Evolutionary conservation across 2,888 invertebrate genomes (phyloP).

Genomic region (Marasmarcha lunaedactyla): DNA sequence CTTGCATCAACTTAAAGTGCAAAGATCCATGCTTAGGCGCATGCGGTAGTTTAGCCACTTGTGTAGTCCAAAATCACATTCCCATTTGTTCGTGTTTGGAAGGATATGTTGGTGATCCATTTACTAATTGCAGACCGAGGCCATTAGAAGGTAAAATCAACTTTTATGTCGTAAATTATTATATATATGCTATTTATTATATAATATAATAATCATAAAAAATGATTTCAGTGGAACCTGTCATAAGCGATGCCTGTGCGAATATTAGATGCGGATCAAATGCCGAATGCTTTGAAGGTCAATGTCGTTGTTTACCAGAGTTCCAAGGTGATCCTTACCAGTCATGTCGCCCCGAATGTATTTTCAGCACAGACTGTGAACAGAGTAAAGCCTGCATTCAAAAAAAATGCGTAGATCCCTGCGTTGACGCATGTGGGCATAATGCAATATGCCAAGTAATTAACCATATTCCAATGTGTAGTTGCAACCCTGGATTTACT

Average conservation of each 20-base stretch:
- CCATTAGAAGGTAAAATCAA: slow-evolving; percentile 61
- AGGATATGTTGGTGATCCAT: slow-evolving; percentile 82
- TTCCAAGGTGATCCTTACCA: slow-evolving; percentile 81
- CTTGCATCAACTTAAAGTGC: slow-evolving; percentile 82
- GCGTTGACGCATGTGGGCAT: slow-evolving; percentile 77
- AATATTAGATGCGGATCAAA: slow-evolving; percentile 78
- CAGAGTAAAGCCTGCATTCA: slow-evolving; percentile 77
- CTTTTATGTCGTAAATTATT: neutral
- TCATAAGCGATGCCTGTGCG: slow-evolving; percentile 72
- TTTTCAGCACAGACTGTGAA: slow-evolving; percentile 80
- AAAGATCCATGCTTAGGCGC: slow-evolving; percentile 84
- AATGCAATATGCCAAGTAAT: slow-evolving; percentile 71
- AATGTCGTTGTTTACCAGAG: slow-evolving; percentile 78
- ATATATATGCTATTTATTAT: neutral
- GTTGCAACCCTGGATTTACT: slow-evolving; percentile 73
- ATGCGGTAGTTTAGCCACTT: slow-evolving; percentile 74
- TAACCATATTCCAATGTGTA: slow-evolving; percentile 77
- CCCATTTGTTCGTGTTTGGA: slow-evolving; percentile 80
- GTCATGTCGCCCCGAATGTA: slow-evolving; percentile 83
- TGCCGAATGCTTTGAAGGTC: slow-evolving; percentile 74
- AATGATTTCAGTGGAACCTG: slow-evolving; percentile 40
- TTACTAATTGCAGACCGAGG: slow-evolving; percentile 67
- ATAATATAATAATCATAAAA: neutral
- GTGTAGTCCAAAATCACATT: slow-evolving; percentile 78
- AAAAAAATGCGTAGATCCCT: slow-evolving; percentile 82